phyloP scores from a whole-genome alignment of 2,888 invertebrate genomes.

The Hirtodrosophila histrioides region DNA sequence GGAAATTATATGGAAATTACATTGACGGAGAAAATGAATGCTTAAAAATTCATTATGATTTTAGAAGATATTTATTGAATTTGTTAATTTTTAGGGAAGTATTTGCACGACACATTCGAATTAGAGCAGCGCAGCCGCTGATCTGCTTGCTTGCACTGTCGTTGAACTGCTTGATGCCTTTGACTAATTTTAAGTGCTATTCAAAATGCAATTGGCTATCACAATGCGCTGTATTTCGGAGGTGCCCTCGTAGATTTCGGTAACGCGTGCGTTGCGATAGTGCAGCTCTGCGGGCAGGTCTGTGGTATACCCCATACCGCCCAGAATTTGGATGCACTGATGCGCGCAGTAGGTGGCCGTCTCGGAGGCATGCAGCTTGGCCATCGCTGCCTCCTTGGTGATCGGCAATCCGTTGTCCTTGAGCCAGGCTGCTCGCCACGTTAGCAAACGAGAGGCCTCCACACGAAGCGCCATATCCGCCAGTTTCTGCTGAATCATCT shows the following conservation, averaged over 20 bases:
- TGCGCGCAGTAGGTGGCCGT: slow-evolving; percentile 96
- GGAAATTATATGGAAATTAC: slow-evolving; percentile 23
- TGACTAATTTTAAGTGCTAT: slow-evolving; percentile 24
- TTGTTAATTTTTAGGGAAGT: slow-evolving; percentile 1
- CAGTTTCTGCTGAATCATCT: slow-evolving; percentile 95
- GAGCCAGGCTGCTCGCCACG: slow-evolving; percentile 95
- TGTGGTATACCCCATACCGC: slow-evolving; percentile 96
- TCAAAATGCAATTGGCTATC: slow-evolving; percentile 88
- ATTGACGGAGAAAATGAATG: slow-evolving; percentile 6
- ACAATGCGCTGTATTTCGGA: slow-evolving; percentile 97
- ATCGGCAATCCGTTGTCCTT: slow-evolving; percentile 92
- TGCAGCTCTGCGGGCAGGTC: slow-evolving; percentile 97
- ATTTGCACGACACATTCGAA: too few species aligned
- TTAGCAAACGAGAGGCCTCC: slow-evolving; percentile 93
- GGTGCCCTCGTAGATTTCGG: slow-evolving; percentile 98
- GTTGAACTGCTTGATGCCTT: too few species aligned
- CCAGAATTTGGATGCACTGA: slow-evolving; percentile 94
- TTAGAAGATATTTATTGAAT: slow-evolving; percentile 1
- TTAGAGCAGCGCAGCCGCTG: too few species aligned
- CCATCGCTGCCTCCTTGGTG: slow-evolving; percentile 98
- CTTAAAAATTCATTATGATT: slow-evolving; percentile 2
- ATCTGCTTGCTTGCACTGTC: too few species aligned
- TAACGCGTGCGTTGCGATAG: slow-evolving; percentile 97
- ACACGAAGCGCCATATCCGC: slow-evolving; percentile 94
- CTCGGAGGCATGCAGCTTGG: slow-evolving; percentile 96